Conservation (phyloP, 92 coral and sea anemone genomes). For the Phenganax subtilis region DNA sequence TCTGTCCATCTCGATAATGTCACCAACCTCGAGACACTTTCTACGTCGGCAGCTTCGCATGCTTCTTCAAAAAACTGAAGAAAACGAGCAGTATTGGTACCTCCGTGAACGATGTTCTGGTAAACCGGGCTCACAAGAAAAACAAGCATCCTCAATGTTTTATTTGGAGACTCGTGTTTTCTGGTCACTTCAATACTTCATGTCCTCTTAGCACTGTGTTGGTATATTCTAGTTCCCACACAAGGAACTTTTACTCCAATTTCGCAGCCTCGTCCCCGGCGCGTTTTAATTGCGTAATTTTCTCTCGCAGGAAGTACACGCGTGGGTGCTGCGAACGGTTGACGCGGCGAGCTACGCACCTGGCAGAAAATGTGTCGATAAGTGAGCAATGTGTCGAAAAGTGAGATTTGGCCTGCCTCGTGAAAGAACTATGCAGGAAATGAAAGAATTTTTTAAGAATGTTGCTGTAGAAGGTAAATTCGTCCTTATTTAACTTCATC, state of each 20-base stretch:
- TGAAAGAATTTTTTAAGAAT: too few relatives aligned
- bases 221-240: conserved; percentile 18
- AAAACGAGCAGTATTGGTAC: conserved; percentile 38
- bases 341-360: too few relatives aligned
- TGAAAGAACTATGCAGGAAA: too few relatives aligned
- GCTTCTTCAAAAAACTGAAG: conserved; percentile 43
- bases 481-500: too few relatives aligned
- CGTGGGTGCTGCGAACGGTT: too few relatives aligned
- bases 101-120: conserved; percentile 35
- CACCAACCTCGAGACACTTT: conserved; percentile 44
- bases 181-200: conserved; percentile 39
- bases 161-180: conserved; percentile 40
- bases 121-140: conserved; percentile 42
- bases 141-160: conserved; percentile 37
- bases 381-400: too few relatives aligned
- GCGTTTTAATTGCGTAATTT: too few relatives aligned
- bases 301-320: too few relatives aligned
- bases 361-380: too few relatives aligned
- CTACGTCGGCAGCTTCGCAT: conserved; percentile 22
- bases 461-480: too few relatives aligned
- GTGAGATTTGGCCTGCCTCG: too few relatives aligned
- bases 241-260: background rate
- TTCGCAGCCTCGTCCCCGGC: background rate
- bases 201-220: conserved; percentile 33
- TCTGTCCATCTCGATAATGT: conserved; percentile 49